Base-by-base conservation (phyloP, 2,113 vertebrate genomes). In the Euleptes europaea region DNA sequence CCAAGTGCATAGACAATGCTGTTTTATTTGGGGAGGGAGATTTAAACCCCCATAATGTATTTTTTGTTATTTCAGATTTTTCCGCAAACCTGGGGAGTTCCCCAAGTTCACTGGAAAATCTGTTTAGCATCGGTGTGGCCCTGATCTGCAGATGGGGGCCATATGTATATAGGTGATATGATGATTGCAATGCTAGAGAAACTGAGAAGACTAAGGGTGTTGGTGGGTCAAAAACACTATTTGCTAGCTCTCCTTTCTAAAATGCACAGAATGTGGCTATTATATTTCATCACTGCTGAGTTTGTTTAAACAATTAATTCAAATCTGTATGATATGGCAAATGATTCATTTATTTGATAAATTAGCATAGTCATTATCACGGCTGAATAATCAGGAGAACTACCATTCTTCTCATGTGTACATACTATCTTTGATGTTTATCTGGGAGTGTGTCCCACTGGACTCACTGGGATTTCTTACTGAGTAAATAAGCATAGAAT, bases 141-240 rank as follows among this genome's bases (percentile, higher is more conserved):
- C n/a, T n/a, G n/a, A n/a, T n/a, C n/a, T n/a, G n/a, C n/a, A n/a
- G n/a, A n/a, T n/a, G n/a, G n/a, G n/a, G n/a, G n/a, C n/a, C n/a
- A n/a, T n/a, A n/a, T n/a, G n/a, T n/a, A n/a, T n/a, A n/a, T n/a
- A n/a, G n/a, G n/a, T n/a, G n/a, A n/a, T n/a, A n/a, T n/a, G n/a
- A n/a, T n/a, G n/a, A n/a, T n/a, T n/a, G n/a, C n/a, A n/a, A 87
- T 85, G 85, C 86, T 91, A 85, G 74, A 90, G 33, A 23, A 88
- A 79, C 80, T 84, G 49, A 73, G 71, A 66, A 75, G n/a, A 15
- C 57, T 44, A 33, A 70, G 38, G 82, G 80, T 31, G 23, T 63
- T 88, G 57, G 23, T 70, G 86, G 67, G 78, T 67, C 85, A 88
- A 67, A 89, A n/a, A n/a, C n/a, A n/a, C n/a, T n/a, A 47, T 47